Percentiles rank a stretch among this genome's conserved stretches.
Evolutionary conservation across 2,113 vertebrate species (phyloP).

Genomic region (Cephalopterus ornatus): DNA sequence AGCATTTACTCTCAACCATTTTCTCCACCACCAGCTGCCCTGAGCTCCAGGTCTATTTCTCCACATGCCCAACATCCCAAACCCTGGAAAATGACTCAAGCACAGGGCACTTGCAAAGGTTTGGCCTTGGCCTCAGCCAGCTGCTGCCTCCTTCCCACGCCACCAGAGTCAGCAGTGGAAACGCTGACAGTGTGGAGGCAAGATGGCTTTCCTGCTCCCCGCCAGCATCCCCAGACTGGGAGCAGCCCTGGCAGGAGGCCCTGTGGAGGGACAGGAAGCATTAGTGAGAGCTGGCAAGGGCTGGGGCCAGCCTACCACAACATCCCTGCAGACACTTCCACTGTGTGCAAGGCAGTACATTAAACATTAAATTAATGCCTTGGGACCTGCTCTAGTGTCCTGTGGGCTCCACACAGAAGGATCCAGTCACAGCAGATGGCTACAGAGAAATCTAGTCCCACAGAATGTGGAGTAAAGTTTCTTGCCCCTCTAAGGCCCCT

Average conservation of each 20-base stretch:
- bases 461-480: not conserved
- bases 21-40: not conserved
- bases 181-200: slow-evolving; percentile 28
- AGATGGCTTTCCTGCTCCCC: slow-evolving; percentile 20
- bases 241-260: slow-evolving; percentile 44
- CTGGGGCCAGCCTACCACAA: not conserved
- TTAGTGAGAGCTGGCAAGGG: not conserved
- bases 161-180: slow-evolving; percentile 5
- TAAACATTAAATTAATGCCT: not conserved
- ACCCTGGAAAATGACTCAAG: not conserved
- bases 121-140: not conserved
- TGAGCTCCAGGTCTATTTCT: not conserved
- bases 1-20: not conserved
- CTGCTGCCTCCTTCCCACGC: slow-evolving; percentile 24
- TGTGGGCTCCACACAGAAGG: not conserved
- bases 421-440: not conserved
- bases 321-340: not conserved
- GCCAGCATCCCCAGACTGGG: not conserved
- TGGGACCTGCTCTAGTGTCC: not conserved
- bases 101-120: not conserved
- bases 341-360: not conserved
- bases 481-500: not conserved
- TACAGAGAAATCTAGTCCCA: not conserved
- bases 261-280: slow-evolving; percentile 20
- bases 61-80: not conserved